A percentile compares a stretch with the other conserved stretches of the same genome.
Conservation (phyloP, 2,888 invertebrate species). For the Amphipoea oculea region DNA sequence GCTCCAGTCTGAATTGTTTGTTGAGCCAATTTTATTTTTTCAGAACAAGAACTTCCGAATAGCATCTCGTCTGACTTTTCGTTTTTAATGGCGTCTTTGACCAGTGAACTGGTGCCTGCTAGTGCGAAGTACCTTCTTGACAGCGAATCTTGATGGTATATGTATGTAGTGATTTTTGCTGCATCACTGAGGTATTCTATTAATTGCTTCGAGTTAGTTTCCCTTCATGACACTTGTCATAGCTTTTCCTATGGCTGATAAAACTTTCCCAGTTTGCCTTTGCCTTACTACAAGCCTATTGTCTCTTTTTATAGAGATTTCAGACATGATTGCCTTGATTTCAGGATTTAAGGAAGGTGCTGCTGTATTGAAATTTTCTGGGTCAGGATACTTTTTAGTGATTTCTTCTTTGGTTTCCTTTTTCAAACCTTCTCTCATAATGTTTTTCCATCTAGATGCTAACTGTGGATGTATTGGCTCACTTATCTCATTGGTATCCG, state of each 20-base stretch:
- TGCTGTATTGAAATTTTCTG: conserved; percentile 1
- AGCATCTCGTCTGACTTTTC: conserved; percentile 1
- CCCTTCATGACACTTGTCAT: conserved; percentile 11
- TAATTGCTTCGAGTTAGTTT: conserved; percentile 2
- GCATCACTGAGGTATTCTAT: neutral
- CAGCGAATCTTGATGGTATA: neutral
- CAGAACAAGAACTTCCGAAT: neutral
- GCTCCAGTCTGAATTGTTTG: conserved; percentile 18
- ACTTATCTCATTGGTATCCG: conserved; percentile 7
- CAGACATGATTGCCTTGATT: conserved; percentile 7
- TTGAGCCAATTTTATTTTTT: conserved; percentile 11
- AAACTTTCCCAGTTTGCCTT: neutral
- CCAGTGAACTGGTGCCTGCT: conserved; percentile 7
- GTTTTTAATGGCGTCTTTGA: neutral
- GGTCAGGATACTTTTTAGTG: conserved; percentile 1
- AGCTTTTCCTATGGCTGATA: conserved; percentile 5
- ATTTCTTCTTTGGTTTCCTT: conserved; percentile 5
- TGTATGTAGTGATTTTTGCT: neutral
- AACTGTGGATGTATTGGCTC: conserved; percentile 4
- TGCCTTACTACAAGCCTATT: neutral
- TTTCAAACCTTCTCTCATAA: conserved; percentile 6
- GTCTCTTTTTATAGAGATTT: neutral
- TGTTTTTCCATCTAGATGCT: conserved; percentile 11
- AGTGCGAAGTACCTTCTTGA: neutral
- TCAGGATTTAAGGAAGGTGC: conserved; percentile 3